Base-by-base conservation (phyloP, 2,888 invertebrate genomes). In the Tipula lateralis region DNA sequence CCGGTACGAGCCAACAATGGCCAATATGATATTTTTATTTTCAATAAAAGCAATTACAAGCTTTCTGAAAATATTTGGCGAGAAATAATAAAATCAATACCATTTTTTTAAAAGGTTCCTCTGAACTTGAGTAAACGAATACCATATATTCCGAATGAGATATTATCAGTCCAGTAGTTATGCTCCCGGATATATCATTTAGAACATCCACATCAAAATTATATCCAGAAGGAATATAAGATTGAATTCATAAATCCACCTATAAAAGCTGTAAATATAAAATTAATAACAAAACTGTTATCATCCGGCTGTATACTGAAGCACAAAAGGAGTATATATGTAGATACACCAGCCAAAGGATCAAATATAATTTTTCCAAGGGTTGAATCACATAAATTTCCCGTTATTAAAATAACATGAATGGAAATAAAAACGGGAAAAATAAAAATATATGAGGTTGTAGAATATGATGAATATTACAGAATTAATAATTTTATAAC, bases 401-500 rank as follows among this genome's bases (percentile, higher is more conserved):
- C 66, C 24, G 16, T 50, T 50, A 50, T 19, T 50, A 44, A 44
- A 44, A 44, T 13, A 39, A n/a, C n/a, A n/a, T n/a, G n/a, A n/a
- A n/a, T n/a, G n/a, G n/a, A 16, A 50, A 36, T 36, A 44, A 66
- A 66, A 19, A 24, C 66, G 66, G 24, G 50, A 4, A 66, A 24
- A 66, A 66, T 66, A 66, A 66, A 66, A 66, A 66, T 66, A 66
- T 24, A 24, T 9, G 66, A 66, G 66, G 9, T 24, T 24, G 24
- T 66, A 24, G 66, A 2, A 66, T 82, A 82, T 82, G 82, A 82
- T 82, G 82, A 32, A 82, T 82, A 82, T 82, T 32, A 32, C 32
- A 29, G 32, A 82, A 32, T 82, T 82, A 82, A 82, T 82, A 82
- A 30, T 82, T 82, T 82, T 82, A 82, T 82, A 82, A 30, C 30